Percentiles rank a stretch among this genome's conserved stretches.
Conservation (phyloP, 2,797 vertebrate genomes). For the Manis pentadactyla region DNA sequence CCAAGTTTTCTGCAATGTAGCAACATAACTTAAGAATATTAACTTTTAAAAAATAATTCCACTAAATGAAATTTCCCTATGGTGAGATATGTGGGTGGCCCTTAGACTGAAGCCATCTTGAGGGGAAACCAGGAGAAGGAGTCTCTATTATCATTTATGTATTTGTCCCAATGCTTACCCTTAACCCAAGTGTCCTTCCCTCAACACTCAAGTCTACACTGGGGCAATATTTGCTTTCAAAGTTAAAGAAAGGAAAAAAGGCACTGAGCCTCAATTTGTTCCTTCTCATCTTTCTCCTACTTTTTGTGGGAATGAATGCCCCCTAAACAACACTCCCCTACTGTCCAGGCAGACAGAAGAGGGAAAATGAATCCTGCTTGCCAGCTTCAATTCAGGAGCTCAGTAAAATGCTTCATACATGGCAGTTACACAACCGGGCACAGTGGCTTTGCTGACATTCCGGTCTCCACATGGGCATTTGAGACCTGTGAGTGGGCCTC, state of each 20-base stretch:
- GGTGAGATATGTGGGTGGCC: background rate
- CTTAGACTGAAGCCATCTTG: background rate
- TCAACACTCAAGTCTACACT: slow-evolving; percentile 23
- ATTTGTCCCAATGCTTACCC: background rate
- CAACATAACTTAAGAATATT: slow-evolving; percentile 28
- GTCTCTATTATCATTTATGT: background rate
- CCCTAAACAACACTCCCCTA: slow-evolving; percentile 1
- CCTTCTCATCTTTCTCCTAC: slow-evolving; percentile 6
- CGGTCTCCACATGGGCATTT: background rate
- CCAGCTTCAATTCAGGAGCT: slow-evolving; percentile 33
- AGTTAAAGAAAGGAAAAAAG: background rate
- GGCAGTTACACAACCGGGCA: background rate
- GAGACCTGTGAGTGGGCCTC: background rate
- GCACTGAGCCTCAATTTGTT: background rate
- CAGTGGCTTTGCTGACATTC: background rate
- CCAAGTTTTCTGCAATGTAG: background rate
- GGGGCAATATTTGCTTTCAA: slow-evolving; percentile 22
- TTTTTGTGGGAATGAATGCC: background rate
- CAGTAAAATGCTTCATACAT: slow-evolving; percentile 29
- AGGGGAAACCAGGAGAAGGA: background rate
- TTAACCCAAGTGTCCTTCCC: slow-evolving; percentile 34
- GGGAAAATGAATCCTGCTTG: slow-evolving; percentile 29
- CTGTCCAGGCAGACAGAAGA: background rate
- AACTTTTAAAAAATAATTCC: background rate
- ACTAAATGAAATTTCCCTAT: slow-evolving; percentile 7